phyloP scores from a whole-genome alignment of 2,113 vertebrate species.

The Myotis davidii region DNA sequence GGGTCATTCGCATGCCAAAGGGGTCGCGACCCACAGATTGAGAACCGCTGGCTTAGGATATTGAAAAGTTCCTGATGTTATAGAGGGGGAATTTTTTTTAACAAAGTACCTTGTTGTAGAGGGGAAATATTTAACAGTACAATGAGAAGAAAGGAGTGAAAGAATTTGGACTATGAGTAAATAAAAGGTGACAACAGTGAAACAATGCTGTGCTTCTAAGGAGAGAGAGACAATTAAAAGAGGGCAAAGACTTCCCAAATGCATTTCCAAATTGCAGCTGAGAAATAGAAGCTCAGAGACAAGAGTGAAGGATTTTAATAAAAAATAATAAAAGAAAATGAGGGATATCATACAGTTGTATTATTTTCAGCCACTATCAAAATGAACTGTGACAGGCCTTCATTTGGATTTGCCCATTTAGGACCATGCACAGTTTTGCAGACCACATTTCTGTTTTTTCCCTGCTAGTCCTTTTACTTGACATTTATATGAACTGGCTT shows the following conservation, averaged over 20 bases:
- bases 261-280: not conserved
- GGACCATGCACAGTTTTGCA: not conserved
- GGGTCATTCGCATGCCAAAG: too few relatives aligned
- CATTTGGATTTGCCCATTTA: not conserved
- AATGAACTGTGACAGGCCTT: constrained; percentile 6
- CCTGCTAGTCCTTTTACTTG: constrained; percentile 41
- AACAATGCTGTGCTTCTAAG: not conserved
- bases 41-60: not conserved
- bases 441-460: not conserved
- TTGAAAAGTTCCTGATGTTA: not conserved
- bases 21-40: too few relatives aligned
- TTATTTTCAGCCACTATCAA: not conserved
- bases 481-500: constrained; percentile 45
- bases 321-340: constrained; percentile 4
- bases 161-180: not conserved
- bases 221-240: not conserved
- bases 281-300: constrained; percentile 16
- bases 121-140: not conserved
- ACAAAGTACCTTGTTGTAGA: not conserved
- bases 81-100: not conserved
- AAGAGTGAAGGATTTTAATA: constrained; percentile 1
- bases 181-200: constrained; percentile 1
- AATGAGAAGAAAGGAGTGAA: constrained; percentile 16
- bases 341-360: not conserved
- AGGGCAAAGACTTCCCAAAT: not conserved